Base-by-base conservation (phyloP, 2,888 invertebrate genomes). In the Aphodius sticticus region DNA sequence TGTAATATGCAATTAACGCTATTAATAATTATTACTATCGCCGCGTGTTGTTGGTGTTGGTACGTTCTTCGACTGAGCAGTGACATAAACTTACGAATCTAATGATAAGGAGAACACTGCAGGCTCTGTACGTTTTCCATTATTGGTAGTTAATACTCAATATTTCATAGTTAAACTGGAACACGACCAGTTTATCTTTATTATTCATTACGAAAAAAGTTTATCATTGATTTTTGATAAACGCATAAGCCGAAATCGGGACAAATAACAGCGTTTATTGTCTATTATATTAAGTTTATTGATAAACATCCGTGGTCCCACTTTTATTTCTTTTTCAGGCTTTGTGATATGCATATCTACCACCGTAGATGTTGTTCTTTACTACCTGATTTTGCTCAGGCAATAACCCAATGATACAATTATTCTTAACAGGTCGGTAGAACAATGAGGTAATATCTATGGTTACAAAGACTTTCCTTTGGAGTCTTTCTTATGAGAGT, bases 131-230 rank as follows among this genome's bases (percentile, higher is more conserved):
- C 53, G 53, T 2, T 53, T 53, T 53, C 53, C 53, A 53, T 53
- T 53, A 53, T 53, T 53, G 53, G 53, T 53, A 53, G 53, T 53
- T 53, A 53, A 53, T 53, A 53, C 53, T 53, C 53, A 53, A 53
- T 53, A 53, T 53, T 9, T 53, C 53, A 53, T 53, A 53, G 53
- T 53, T 53, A 53, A 53, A 53, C 53, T 53, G 12, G 53, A 53
- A 53, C 53, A 53, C 53, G 53, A 53, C 53, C 7, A 1, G 9
- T 53, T 53, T 53, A 53, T 53, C 53, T 53, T 53, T 53, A 53
- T 53, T 53, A 53, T 53, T 53, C 53, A 53, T 53, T 53, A 53
- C 53, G 53, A 53, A 53, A 53, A 53, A 53, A 2, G 6, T 53
- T 53, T 53, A 53, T 12, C 9, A 3, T 53, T 9, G 53, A 53